Evolutionary conservation across 2,797 vertebrate genomes (phyloP).

Genomic region (Spea hammondii): DNA sequence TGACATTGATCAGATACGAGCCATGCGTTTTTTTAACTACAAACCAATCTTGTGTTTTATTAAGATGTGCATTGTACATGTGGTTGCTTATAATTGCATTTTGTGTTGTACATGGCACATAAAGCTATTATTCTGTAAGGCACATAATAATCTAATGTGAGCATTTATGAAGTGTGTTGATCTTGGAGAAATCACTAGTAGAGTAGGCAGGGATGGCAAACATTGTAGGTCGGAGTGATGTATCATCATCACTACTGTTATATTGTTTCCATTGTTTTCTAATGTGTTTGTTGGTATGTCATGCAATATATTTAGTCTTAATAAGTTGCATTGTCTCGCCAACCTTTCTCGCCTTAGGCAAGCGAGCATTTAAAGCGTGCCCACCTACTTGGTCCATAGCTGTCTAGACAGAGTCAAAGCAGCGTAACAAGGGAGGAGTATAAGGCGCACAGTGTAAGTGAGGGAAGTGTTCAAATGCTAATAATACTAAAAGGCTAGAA

Average conservation of each 20-base stretch:
- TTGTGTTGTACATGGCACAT: too few species aligned
- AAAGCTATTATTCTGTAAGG: too few species aligned
- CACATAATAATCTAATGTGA: not conserved
- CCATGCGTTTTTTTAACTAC: too few species aligned
- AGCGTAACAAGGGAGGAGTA: constrained; percentile 41
- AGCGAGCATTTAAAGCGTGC: not conserved
- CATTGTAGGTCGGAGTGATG: not conserved
- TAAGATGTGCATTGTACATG: too few species aligned
- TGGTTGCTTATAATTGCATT: too few species aligned
- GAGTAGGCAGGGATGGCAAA: not conserved
- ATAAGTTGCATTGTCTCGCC: constrained; percentile 26
- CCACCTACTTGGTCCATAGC: constrained; percentile 29
- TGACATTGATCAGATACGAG: too few species aligned
- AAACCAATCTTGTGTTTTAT: too few species aligned
- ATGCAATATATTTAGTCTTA: constrained; percentile 30
- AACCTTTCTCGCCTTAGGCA: constrained; percentile 28
- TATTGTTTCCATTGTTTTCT: constrained; percentile 12
- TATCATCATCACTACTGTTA: constrained; percentile 3
- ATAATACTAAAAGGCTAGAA: too few species aligned
- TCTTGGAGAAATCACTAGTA: constrained; percentile 2
- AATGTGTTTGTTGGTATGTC: constrained; percentile 11
- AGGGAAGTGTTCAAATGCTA: not conserved
- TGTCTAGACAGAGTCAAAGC: constrained; percentile 40
- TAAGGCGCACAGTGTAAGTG: constrained; percentile 5
- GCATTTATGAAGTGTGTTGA: not conserved